phyloP scores from a whole-genome alignment of 2,797 vertebrate genomes.

The Amblyopsis hoosieri region DNA sequence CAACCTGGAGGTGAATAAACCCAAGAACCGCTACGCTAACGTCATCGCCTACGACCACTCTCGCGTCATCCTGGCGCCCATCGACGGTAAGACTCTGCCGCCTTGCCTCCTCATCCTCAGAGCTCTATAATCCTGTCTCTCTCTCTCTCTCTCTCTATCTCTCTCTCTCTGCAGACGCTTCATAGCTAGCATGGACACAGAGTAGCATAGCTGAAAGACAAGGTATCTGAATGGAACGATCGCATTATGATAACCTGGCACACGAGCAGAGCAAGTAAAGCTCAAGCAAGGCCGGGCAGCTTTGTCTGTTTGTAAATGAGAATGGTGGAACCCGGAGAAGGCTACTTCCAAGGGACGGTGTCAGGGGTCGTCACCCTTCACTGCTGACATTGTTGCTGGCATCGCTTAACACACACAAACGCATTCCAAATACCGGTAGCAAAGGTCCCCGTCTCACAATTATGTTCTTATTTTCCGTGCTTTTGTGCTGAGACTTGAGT shows the following conservation, averaged over 20 bases:
- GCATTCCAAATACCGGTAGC: conserved; percentile 27
- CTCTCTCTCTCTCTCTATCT: conserved; percentile 27
- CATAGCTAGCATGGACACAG: too few relatives aligned
- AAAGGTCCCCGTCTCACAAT: conserved; percentile 34
- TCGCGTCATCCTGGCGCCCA: conserved; percentile 91
- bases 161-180: not conserved
- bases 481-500: conserved; percentile 45
- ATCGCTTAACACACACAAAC: conserved; percentile 19
- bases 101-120: not conserved
- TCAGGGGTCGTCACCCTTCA: conserved; percentile 69
- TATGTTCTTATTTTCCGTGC: conserved; percentile 38
- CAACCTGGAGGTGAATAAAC: conserved; percentile 98
- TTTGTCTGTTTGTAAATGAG: too few relatives aligned
- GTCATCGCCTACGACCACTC: conserved; percentile 99
- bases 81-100: conserved; percentile 83
- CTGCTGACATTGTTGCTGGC: conserved; percentile 58
- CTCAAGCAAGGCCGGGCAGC: too few relatives aligned
- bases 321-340: not conserved
- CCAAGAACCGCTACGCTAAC: conserved; percentile 97
- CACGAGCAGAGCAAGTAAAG: too few relatives aligned
- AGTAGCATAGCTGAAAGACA: too few relatives aligned
- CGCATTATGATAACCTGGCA: too few relatives aligned
- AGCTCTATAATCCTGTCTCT: conserved; percentile 3
- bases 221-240: too few relatives aligned
- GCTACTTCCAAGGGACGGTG: conserved; percentile 54